phyloP scores from a whole-genome alignment of 2,113 vertebrate species.

The cattle (Bos taurus) region DNA sequence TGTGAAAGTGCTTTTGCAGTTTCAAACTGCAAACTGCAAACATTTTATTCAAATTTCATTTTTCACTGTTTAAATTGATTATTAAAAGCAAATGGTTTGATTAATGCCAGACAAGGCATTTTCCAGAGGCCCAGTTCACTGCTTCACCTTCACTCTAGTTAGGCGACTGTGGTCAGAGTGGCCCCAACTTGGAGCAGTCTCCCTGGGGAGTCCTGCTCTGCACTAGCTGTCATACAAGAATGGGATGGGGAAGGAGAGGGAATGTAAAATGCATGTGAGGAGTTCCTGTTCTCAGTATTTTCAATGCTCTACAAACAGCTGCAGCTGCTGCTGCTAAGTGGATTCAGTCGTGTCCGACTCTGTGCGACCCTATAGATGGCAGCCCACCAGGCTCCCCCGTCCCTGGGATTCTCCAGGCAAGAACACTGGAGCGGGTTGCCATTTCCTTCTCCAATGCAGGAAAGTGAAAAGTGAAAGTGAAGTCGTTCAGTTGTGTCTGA shows the following conservation, averaged over 20 bases:
- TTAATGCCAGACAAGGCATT: background rate
- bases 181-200: fast-evolving
- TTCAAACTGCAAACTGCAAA: background rate
- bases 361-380: too few species aligned
- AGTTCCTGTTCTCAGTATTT: background rate
- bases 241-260: fast-evolving
- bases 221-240: background rate
- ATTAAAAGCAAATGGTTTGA: background rate
- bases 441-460: too few species aligned
- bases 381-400: too few species aligned
- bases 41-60: background rate
- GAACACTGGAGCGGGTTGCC: too few species aligned
- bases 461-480: too few species aligned
- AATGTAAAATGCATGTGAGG: background rate
- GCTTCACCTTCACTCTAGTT: background rate
- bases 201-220: background rate
- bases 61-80: background rate
- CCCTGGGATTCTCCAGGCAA: too few species aligned
- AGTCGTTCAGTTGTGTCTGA: too few species aligned
- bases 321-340: too few species aligned
- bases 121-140: background rate
- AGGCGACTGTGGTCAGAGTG: background rate
- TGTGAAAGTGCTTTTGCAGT: background rate
- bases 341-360: too few species aligned
- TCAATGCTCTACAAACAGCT: background rate